These are phyloP conservation scores for Colinus virginianus DNA, from an alignment of 2,113 vertebrate species.

Conservation along the genomic window DNA sequence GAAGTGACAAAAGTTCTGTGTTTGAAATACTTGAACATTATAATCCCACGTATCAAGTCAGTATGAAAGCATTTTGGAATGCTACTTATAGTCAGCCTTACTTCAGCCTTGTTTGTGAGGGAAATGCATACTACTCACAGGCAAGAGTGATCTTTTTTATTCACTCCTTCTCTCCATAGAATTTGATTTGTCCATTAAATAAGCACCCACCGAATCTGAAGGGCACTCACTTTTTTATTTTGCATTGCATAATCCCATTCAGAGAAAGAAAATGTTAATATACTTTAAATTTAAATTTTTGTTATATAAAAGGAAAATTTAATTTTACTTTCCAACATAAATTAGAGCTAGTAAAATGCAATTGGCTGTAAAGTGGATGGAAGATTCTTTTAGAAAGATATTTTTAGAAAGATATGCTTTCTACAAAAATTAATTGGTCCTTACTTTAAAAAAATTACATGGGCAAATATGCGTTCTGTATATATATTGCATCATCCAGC, in stretches of 20 bases:
- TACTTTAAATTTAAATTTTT: background rate
- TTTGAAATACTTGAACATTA: slow-evolving; percentile 66
- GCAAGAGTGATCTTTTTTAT: background rate
- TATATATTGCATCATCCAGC: background rate
- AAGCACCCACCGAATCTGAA: background rate
- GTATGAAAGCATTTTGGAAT: slow-evolving; percentile 76
- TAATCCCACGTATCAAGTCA: slow-evolving; percentile 45
- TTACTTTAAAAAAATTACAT: background rate
- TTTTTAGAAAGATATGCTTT: slow-evolving; percentile 26
- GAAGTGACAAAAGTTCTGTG: background rate
- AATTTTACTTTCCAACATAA: slow-evolving; percentile 30
- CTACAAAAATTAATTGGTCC: slow-evolving; percentile 26
- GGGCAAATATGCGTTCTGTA: slow-evolving; percentile 1
- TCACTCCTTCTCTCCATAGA: background rate
- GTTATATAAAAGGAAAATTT: slow-evolving; percentile 21
- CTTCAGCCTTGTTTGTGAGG: background rate
- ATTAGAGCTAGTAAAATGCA: slow-evolving; percentile 47
- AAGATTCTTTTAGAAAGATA: background rate
- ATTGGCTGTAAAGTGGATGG: slow-evolving; percentile 11
- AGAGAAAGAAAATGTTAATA: background rate
- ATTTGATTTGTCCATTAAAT: slow-evolving; percentile 2
- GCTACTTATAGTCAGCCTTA: slow-evolving; percentile 71
- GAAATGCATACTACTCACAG: background rate
- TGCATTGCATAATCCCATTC: background rate
- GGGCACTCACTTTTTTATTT: background rate